Percentiles rank a stretch among this genome's conserved stretches.
phyloP scores from a whole-genome alignment of 2,797 vertebrate species.

The Poeciliopsis turneri region DNA sequence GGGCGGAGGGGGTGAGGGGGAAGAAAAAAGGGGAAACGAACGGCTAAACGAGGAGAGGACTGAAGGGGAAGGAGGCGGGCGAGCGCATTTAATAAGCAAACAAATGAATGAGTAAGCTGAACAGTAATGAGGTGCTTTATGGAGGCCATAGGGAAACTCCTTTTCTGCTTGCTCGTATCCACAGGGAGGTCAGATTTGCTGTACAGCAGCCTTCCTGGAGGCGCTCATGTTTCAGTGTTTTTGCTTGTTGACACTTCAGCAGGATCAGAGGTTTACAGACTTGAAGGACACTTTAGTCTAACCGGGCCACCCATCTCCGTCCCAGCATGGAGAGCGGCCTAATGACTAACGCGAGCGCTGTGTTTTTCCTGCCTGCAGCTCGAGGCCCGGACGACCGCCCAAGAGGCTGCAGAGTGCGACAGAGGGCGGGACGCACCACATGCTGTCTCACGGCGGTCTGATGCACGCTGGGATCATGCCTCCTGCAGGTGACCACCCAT shows the following conservation, averaged over 20 bases:
- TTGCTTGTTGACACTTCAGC: slow-evolving; percentile 70
- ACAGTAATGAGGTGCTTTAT: slow-evolving; percentile 78
- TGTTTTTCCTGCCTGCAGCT: slow-evolving; percentile 82
- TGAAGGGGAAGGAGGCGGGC: slow-evolving; percentile 47
- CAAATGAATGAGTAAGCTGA: slow-evolving; percentile 77
- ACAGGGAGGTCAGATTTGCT: slow-evolving; percentile 73
- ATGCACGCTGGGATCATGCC: slow-evolving; percentile 98
- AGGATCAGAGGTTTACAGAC: slow-evolving; percentile 67
- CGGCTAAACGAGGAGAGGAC: slow-evolving; percentile 38
- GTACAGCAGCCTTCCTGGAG: slow-evolving; percentile 70
- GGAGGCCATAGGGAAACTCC: slow-evolving; percentile 74
- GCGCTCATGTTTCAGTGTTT: slow-evolving; percentile 68
- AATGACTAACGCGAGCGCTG: slow-evolving; percentile 50
- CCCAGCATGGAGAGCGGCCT: slow-evolving; percentile 60
- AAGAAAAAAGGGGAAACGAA: slow-evolving; percentile 29
- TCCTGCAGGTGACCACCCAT: slow-evolving; percentile 90
- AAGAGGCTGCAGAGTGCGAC: slow-evolving; percentile 97
- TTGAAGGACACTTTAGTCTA: slow-evolving; percentile 59
- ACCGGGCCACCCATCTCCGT: slow-evolving; percentile 65
- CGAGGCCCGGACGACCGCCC: slow-evolving; percentile 97
- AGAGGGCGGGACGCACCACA: slow-evolving; percentile 89
- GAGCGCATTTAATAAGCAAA: slow-evolving; percentile 78
- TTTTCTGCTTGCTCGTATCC: slow-evolving; percentile 76
- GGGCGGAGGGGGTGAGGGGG: neutral
- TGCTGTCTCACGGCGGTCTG: slow-evolving; percentile 94